phyloP scores from a whole-genome alignment of 2,113 vertebrate genomes.

The Cyprinodon tularosa region DNA sequence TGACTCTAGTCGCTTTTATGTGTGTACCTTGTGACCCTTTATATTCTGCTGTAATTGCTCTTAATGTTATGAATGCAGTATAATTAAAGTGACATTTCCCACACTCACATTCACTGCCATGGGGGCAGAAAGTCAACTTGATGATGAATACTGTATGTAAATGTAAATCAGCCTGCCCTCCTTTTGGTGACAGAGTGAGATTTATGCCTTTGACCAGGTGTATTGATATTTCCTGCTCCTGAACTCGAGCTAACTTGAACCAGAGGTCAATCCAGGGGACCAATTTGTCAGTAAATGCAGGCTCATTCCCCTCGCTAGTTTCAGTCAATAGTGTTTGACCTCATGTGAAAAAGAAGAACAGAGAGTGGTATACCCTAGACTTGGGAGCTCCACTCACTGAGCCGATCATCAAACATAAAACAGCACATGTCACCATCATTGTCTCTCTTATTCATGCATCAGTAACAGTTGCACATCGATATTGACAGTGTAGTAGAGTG shows the following conservation, averaged over 20 bases:
- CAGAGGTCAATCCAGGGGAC: conserved; percentile 51
- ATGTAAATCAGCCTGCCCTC: conserved; percentile 37
- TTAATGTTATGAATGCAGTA: conserved; percentile 47
- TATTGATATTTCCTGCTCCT: conserved; percentile 60
- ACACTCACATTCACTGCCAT: conserved; percentile 27
- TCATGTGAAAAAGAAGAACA: conserved; percentile 54
- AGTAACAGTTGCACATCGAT: conserved; percentile 62
- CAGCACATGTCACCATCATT: conserved; percentile 50
- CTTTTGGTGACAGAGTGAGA: conserved; percentile 11
- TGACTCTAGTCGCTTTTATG: conserved; percentile 27
- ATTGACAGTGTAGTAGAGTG: conserved; percentile 56
- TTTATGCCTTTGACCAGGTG: conserved; percentile 35
- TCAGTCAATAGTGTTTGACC: conserved; percentile 69
- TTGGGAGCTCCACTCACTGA: conserved; percentile 36
- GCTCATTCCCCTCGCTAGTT: conserved; percentile 62
- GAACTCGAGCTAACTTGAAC: conserved; percentile 52
- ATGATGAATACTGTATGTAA: conserved; percentile 50
- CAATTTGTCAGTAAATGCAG: conserved; percentile 66
- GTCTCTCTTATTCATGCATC: conserved; percentile 62
- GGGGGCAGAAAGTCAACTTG: conserved; percentile 36
- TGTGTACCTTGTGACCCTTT: conserved; percentile 32
- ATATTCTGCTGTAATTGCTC: conserved; percentile 49
- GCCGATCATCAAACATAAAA: conserved; percentile 35
- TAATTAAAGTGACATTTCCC: conserved; percentile 66
- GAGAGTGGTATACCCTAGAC: conserved; percentile 29